A percentile compares a stretch with the other conserved stretches of the same genome.
phyloP scores from a whole-genome alignment of 2,113 vertebrate genomes.

The Eolophus roseicapilla region DNA sequence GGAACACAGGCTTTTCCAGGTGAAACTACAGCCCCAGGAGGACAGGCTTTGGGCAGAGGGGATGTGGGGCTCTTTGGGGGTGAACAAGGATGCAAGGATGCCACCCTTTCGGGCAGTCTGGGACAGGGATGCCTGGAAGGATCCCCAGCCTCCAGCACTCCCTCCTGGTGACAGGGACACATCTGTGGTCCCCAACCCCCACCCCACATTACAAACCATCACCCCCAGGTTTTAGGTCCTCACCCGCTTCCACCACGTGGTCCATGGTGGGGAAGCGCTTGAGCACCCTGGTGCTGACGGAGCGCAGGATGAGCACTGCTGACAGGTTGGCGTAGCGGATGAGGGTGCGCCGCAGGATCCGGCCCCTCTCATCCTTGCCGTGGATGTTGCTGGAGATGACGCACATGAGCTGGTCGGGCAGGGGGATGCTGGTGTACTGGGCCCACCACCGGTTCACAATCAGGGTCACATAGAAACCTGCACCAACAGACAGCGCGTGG shows the following conservation, averaged over 20 bases:
- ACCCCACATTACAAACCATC: neutral
- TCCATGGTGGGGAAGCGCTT: slow-evolving; percentile 85
- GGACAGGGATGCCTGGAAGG: neutral
- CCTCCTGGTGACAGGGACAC: neutral
- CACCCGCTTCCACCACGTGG: slow-evolving; percentile 85
- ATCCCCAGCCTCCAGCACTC: neutral
- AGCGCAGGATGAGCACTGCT: slow-evolving; percentile 85
- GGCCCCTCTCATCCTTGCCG: slow-evolving; percentile 80
- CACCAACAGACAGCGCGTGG: neutral
- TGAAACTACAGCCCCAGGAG: neutral
- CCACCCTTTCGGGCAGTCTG: rapidly evolving
- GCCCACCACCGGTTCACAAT: slow-evolving; percentile 91
- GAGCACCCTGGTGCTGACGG: slow-evolving; percentile 86
- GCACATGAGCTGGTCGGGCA: slow-evolving; percentile 92
- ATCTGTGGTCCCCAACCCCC: neutral
- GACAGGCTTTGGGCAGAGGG: neutral
- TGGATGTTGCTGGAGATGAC: slow-evolving; percentile 87
- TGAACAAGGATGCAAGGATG: neutral
- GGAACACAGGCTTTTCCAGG: neutral
- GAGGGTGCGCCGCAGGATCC: slow-evolving; percentile 83
- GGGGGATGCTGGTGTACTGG: slow-evolving; percentile 89
- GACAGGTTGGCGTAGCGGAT: slow-evolving; percentile 88
- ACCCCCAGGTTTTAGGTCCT: neutral
- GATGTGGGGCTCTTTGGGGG: neutral
- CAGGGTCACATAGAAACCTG: slow-evolving; percentile 88